These are phyloP conservation scores for Periophthalmus modestus DNA, from an alignment of 2,113 vertebrate species.

Conservation along the genomic window DNA sequence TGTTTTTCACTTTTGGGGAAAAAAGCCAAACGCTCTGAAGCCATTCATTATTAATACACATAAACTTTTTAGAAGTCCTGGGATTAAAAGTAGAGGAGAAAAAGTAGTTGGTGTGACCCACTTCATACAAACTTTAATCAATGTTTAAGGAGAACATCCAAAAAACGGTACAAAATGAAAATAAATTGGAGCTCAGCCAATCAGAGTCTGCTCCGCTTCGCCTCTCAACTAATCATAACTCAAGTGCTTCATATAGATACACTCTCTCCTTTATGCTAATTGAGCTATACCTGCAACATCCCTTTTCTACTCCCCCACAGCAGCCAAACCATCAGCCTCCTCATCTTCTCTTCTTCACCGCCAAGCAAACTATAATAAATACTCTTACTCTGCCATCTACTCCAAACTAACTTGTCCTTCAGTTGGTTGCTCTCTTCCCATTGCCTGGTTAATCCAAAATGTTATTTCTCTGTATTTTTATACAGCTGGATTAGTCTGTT, in stretches of 20 bases:
- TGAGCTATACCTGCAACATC: background rate
- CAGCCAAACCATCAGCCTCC: background rate
- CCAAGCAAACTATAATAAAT: background rate
- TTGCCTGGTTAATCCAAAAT: no score
- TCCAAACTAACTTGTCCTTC: no score
- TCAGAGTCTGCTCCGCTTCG: background rate
- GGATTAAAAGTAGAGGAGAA: background rate
- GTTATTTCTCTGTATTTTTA: no score
- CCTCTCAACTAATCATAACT: background rate
- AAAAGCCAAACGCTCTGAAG: background rate
- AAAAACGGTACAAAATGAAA: background rate
- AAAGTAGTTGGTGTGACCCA: background rate
- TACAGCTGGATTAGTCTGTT: no score
- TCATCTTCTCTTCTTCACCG: background rate
- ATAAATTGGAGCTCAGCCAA: background rate
- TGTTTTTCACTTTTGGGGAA: background rate
- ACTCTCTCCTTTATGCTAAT: background rate
- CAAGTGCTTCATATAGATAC: no score
- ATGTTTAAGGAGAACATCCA: background rate
- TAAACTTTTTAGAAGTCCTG: background rate
- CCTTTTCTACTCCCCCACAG: background rate
- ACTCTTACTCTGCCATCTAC: background rate
- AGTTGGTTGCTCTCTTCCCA: no score
- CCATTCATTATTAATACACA: constrained; percentile 1
- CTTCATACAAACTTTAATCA: background rate